A percentile compares a stretch with the other conserved stretches of the same genome.
Conservation (phyloP, 1,140 invertebrate species). For the Pristionchus pacificus region DNA sequence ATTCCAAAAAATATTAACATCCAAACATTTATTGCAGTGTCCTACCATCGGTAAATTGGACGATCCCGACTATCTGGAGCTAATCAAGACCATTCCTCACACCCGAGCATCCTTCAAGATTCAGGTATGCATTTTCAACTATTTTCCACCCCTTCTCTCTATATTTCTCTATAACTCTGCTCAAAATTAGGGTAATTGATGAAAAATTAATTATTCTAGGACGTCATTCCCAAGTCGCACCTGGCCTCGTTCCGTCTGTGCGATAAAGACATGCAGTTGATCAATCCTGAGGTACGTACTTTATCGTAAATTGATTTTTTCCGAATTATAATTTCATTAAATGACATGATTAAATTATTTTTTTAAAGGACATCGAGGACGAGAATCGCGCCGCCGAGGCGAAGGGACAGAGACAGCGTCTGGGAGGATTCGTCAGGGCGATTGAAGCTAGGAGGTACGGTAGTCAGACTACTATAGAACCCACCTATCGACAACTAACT, state of each 20-base stretch:
- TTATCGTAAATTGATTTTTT: no score
- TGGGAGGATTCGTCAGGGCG: constrained; percentile 24
- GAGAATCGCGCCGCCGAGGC: constrained; percentile 34
- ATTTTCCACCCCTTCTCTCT: background rate
- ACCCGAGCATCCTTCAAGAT: constrained; percentile 57
- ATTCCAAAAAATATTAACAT: no score
- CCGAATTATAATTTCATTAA: background rate
- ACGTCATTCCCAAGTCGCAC: constrained; percentile 55
- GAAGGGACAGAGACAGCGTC: constrained; percentile 28
- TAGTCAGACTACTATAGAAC: no score
- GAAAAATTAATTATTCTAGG: constrained; percentile 33
- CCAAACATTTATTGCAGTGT: constrained; percentile 28
- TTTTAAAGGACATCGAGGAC: constrained; percentile 25
- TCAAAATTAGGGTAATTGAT: background rate
- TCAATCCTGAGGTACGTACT: constrained; percentile 39
- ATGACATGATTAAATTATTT: constrained; percentile 19
- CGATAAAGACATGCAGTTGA: constrained; percentile 55
- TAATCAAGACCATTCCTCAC: constrained; percentile 44
- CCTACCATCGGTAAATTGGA: constrained; percentile 35
- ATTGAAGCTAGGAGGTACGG: constrained; percentile 18
- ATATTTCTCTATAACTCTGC: no score
- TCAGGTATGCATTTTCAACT: constrained; percentile 36
- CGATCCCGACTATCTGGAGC: constrained; percentile 28
- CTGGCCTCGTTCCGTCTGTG: constrained; percentile 47
- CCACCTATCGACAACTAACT: no score